Conservation (phyloP, 2,888 invertebrate genomes). For the Crocallis elinguaria region DNA sequence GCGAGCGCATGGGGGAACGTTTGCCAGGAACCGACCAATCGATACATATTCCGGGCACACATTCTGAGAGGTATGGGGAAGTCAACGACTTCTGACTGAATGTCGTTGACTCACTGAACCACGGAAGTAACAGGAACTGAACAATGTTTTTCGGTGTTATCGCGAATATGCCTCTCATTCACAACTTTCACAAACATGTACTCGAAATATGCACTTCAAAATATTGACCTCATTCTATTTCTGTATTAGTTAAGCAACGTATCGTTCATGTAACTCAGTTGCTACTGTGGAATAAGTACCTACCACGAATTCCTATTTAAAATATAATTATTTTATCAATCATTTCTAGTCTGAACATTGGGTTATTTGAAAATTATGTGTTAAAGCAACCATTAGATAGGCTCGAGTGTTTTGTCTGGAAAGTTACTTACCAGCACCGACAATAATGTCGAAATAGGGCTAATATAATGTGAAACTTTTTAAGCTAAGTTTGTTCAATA, state of each 20-base stretch:
- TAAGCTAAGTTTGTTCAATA: no score
- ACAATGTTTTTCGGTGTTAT: slow-evolving; percentile 15
- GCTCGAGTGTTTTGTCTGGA: no score
- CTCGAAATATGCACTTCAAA: not conserved
- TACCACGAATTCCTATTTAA: not conserved
- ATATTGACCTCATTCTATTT: slow-evolving; percentile 11
- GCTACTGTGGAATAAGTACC: not conserved
- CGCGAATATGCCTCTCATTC: slow-evolving; percentile 5
- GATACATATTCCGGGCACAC: slow-evolving; percentile 50
- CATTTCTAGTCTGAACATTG: not conserved
- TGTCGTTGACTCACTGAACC: slow-evolving; percentile 16
- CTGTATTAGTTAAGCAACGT: not conserved
- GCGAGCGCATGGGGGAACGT: slow-evolving; percentile 65
- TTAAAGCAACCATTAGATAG: no score
- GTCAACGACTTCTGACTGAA: slow-evolving; percentile 28
- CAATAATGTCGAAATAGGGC: no score
- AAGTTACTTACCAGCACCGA: no score
- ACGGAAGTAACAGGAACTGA: no score
- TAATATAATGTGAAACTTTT: no score
- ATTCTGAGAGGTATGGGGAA: not conserved
- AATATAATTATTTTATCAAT: no score
- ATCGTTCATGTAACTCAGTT: not conserved
- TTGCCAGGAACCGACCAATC: slow-evolving; percentile 69
- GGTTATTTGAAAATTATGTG: no score
- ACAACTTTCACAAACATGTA: slow-evolving; percentile 5